Conservation (phyloP, 2,888 invertebrate species). For the Folsomia candida region DNA sequence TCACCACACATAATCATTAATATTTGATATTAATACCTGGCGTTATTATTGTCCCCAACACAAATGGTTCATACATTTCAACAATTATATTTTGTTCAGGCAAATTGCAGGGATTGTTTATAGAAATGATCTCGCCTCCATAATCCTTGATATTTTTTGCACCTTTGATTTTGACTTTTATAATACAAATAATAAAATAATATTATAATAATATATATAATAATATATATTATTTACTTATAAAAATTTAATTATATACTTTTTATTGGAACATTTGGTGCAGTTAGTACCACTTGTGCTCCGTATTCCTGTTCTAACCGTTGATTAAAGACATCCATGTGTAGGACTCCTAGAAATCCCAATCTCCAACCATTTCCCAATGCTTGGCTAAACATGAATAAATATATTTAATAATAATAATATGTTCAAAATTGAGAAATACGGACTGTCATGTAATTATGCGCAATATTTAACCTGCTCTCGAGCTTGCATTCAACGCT, state of each 20-base stretch:
- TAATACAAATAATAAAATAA: too few relatives aligned
- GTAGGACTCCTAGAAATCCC: constrained; percentile 80
- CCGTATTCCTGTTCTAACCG: constrained; percentile 79
- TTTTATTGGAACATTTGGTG: constrained; percentile 83
- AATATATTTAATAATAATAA: neutral
- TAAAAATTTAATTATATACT: too few relatives aligned
- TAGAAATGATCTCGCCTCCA: constrained; percentile 62
- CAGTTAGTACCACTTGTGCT: constrained; percentile 76
- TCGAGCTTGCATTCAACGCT: constrained; percentile 80
- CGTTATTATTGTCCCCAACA: constrained; percentile 83
- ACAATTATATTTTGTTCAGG: constrained; percentile 67
- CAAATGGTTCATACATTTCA: constrained; percentile 81
- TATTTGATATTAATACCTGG: constrained; percentile 63
- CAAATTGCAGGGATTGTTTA: constrained; percentile 74
- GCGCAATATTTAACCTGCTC: constrained; percentile 64
- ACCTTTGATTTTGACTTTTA: constrained; percentile 68
- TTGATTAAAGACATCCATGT: constrained; percentile 85
- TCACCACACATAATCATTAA: neutral
- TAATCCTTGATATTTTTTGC: constrained; percentile 68
- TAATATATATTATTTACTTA: too few relatives aligned
- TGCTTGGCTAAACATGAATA: constrained; percentile 65
- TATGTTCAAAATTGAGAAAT: too few relatives aligned
- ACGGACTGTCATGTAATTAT: too few relatives aligned
- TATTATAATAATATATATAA: constrained; percentile 34
- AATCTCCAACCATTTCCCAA: constrained; percentile 85